Evolutionary conservation across 2,888 invertebrate species (phyloP).

Genomic region (Heteropelma amictum): DNA sequence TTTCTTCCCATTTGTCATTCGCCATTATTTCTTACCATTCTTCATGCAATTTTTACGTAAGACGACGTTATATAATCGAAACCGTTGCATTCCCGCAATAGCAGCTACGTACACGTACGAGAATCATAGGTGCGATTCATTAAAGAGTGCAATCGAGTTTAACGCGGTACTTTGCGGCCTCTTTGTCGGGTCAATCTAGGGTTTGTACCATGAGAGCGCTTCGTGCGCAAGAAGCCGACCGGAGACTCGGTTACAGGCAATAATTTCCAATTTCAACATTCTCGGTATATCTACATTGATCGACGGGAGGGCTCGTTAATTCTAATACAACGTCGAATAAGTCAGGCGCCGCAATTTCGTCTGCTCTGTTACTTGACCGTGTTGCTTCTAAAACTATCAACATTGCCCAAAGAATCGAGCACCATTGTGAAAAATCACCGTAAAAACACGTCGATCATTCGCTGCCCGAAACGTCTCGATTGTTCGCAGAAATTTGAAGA

Average conservation of each 20-base stretch:
- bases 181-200: neutral
- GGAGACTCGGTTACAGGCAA: conserved; percentile 18
- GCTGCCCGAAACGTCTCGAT: no score
- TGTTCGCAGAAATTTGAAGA: no score
- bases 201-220: conserved; percentile 25
- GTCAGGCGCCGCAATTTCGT: no score
- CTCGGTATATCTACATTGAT: conserved; percentile 15
- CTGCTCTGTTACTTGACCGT: no score
- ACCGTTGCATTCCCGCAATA: no score
- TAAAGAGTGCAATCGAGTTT: conserved; percentile 38
- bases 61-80: no score
- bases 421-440: no score
- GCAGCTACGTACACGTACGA: neutral
- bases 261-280: conserved; percentile 42
- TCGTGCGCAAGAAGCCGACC: conserved; percentile 15
- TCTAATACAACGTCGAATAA: no score
- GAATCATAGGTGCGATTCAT: conserved; percentile 30
- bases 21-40: neutral
- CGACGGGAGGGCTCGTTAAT: no score
- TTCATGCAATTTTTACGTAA: neutral
- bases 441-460: no score
- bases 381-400: no score
- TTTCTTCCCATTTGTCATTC: neutral
- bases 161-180: neutral
- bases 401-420: no score